Evolutionary conservation across 2,797 vertebrate genomes (phyloP).

Genomic region (Nasua narica): DNA sequence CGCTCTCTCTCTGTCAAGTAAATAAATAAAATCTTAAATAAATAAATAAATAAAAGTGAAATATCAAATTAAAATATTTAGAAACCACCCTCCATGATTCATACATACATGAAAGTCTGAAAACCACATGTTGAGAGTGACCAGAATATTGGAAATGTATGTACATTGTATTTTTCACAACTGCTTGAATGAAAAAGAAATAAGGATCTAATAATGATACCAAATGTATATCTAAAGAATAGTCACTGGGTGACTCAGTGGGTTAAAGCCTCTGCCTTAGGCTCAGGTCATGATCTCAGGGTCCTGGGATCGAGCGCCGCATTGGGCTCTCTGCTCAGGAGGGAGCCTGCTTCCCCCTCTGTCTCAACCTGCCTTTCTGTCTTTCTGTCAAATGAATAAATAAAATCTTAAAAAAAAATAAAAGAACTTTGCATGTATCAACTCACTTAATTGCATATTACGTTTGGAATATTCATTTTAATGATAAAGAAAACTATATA

Average conservation of each 20-base stretch:
- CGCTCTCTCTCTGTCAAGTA: too few species aligned
- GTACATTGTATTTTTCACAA: background rate
- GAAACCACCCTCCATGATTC: background rate
- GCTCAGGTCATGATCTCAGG: too few species aligned
- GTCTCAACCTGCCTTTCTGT: too few species aligned
- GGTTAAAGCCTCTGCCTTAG: too few species aligned
- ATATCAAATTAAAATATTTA: background rate
- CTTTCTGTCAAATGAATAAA: too few species aligned
- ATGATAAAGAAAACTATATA: background rate
- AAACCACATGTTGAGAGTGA: background rate
- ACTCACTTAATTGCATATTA: background rate
- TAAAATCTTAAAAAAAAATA: too few species aligned
- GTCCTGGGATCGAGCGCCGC: too few species aligned
- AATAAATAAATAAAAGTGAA: background rate
- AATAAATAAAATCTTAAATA: too few species aligned
- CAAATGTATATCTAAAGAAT: background rate
- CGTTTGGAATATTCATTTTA: background rate
- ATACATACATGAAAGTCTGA: background rate
- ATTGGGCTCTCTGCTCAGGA: too few species aligned
- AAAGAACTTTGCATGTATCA: background rate
- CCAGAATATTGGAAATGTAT: background rate
- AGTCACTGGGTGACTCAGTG: too few species aligned
- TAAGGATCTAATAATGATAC: background rate
- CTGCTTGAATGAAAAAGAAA: background rate
- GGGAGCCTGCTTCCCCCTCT: too few species aligned